Evolutionary conservation across 2,797 vertebrate genomes (phyloP), one percentile per base, ranked within the genome.

Genomic region (Apogon talboti): DNA sequence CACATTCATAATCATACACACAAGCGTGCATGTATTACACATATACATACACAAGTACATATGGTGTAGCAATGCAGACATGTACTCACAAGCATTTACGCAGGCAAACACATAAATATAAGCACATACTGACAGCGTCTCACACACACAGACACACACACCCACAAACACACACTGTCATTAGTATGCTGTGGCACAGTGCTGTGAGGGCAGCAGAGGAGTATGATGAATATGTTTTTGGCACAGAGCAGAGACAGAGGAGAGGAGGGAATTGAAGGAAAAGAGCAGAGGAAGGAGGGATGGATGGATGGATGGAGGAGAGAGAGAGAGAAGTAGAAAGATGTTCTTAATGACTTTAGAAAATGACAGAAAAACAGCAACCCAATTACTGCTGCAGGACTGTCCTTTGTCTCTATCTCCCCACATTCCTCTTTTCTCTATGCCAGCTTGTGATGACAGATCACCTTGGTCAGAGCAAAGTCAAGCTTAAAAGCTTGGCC

Each of bases 161-260:
- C n/a, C n/a, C 78, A 70, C 70, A 64, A 7, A 72, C 37, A 55
- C 79, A 86, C 74, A 71, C 49, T 61, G 76, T 89, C 83, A 87
- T 90, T 91, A 86, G 88, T 90, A 89, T 87, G 84, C 89, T 82
- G 83, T 78, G 74, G 78, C 84, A 80, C 81, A 79, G 76, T 58
- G 69, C 86, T 87, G 83, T 69, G 82, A 89, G 80, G 84, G 85
- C 89, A 90, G 89, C 86, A 79, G 79, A 87, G 78, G 87, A 87
- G 84, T 78, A 87, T 91, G 88, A 92, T 91, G 87, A 92, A 92
- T 91, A 89, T 90, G 84, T 90, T 91, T 91, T 89, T 89, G 90
- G 83, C 85, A 87, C 79, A 71, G 87, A 87, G 86, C 74, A 82
- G 84, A 85, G 81, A 86, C 30, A 9, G 67, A 76, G 82, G 60